Conservation (phyloP, 1,140 invertebrate species). For the Saccostrea echinata region DNA sequence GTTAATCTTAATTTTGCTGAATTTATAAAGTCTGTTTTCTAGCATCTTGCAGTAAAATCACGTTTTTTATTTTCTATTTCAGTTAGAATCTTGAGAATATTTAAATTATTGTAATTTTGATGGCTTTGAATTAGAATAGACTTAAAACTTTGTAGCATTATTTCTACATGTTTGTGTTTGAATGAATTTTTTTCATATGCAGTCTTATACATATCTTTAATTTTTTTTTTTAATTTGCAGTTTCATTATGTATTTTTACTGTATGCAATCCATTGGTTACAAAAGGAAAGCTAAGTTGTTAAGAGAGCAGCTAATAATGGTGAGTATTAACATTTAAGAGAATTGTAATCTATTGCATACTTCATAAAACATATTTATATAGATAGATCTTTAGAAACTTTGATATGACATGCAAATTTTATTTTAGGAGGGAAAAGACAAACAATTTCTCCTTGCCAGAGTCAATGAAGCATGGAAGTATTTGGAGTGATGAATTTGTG, state of each 20-base stretch:
- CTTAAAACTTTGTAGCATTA: background rate
- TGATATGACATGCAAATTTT: background rate
- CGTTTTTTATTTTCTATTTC: no score
- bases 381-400: background rate
- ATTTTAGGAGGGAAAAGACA: constrained; percentile 89
- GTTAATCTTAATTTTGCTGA: no score
- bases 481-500: constrained; percentile 12
- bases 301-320: constrained; percentile 89
- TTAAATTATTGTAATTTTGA: background rate
- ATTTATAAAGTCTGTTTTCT: no score
- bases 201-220: background rate
- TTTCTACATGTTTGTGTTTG: no score
- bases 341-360: background rate
- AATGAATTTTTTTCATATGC: background rate
- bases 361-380: background rate
- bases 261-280: constrained; percentile 88
- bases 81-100: no score
- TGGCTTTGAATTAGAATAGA: background rate
- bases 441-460: constrained; percentile 91
- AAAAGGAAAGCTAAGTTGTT: constrained; percentile 91
- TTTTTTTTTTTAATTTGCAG: constrained; percentile 79
- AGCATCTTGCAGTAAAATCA: no score
- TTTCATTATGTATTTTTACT: constrained; percentile 91
- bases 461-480: constrained; percentile 78
- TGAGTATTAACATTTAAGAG: constrained; percentile 52